Percentiles rank a stretch among this genome's conserved stretches.
Evolutionary conservation across 2,113 vertebrate genomes (phyloP).

Genomic region (Ophthalmolycus amberensis): DNA sequence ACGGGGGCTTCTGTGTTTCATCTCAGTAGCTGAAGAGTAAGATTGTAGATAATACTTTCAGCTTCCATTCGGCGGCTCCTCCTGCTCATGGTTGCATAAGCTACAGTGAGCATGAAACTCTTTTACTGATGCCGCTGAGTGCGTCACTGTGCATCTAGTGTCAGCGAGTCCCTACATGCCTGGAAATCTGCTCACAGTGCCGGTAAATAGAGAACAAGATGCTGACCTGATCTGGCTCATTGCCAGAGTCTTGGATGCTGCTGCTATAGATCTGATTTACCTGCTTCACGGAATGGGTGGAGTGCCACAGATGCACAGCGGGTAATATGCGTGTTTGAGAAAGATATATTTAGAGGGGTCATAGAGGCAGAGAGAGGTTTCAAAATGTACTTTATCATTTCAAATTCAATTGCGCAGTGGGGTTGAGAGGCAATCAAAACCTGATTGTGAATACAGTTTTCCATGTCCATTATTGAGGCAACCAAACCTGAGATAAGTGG

Average conservation of each 20-base stretch:
- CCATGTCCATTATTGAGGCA: constrained; percentile 45
- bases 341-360: constrained; percentile 1
- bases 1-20: constrained; percentile 46
- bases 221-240: constrained; percentile 63
- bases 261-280: constrained; percentile 74
- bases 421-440: constrained; percentile 18
- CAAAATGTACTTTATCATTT: constrained; percentile 48
- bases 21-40: constrained; percentile 61
- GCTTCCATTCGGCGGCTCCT: constrained; percentile 50
- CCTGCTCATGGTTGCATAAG: constrained; percentile 48
- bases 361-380: constrained; percentile 21
- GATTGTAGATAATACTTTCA: constrained; percentile 60
- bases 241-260: constrained; percentile 63
- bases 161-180: constrained; percentile 42
- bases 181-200: constrained; percentile 61
- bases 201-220: constrained; percentile 64
- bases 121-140: constrained; percentile 36
- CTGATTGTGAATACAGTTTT: constrained; percentile 41
- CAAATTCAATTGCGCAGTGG: constrained; percentile 28
- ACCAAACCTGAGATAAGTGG: constrained; percentile 69
- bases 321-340: constrained; percentile 41
- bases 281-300: constrained; percentile 57
- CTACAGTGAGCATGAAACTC: constrained; percentile 24
- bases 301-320: constrained; percentile 47
- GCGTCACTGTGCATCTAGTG: constrained; percentile 38